These are phyloP conservation scores for Octodon degus DNA, from an alignment of 2,113 vertebrate genomes.

Conservation along the genomic window DNA sequence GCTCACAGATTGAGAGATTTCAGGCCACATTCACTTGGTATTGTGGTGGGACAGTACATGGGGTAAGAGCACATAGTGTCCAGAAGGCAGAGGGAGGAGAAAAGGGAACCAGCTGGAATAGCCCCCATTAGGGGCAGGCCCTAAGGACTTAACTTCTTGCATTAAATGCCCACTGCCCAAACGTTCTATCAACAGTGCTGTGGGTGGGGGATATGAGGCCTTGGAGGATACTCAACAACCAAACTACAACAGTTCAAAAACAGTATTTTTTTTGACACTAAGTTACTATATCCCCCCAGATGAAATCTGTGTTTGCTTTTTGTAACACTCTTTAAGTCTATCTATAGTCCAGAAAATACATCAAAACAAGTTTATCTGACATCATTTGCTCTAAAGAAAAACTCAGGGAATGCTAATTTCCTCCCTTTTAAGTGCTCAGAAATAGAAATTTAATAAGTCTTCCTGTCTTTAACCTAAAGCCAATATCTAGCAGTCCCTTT, in stretches of 20 bases:
- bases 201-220: background rate
- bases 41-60: background rate
- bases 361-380: slow-evolving; percentile 15
- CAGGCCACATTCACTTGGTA: background rate
- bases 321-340: background rate
- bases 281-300: background rate
- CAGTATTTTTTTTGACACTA: background rate
- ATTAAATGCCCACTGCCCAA: background rate
- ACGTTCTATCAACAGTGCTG: background rate
- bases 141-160: background rate
- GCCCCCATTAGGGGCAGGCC: background rate
- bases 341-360: slow-evolving; percentile 27
- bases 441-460: slow-evolving; percentile 20
- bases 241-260: background rate
- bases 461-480: background rate
- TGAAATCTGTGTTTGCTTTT: slow-evolving; percentile 14
- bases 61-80: background rate
- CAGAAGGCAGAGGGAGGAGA: too few species aligned
- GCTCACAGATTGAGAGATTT: background rate
- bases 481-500: background rate
- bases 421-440: background rate
- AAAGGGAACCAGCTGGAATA: background rate
- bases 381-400: slow-evolving; percentile 41
- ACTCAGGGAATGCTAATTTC: slow-evolving; percentile 26
- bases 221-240: background rate